A percentile compares a stretch with the other conserved stretches of the same genome.
Evolutionary conservation across 2,888 invertebrate genomes (phyloP).

Genomic region (Oligia latruncula): DNA sequence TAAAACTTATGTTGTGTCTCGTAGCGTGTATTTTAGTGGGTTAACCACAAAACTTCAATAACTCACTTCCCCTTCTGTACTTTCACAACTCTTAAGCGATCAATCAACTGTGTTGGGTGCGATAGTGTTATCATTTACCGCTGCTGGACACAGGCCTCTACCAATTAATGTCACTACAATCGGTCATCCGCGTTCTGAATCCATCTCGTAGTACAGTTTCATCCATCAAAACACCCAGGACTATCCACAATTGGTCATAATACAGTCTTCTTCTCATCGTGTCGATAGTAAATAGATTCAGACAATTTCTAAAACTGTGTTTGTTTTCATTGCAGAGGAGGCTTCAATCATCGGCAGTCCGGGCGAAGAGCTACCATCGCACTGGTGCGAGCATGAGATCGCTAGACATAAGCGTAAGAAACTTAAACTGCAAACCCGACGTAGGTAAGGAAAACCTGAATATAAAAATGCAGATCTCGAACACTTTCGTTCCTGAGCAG

Average conservation of each 20-base stretch:
- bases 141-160: background rate
- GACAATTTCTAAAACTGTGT: background rate
- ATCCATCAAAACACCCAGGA: conserved; percentile 7
- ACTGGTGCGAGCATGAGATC: conserved; percentile 87
- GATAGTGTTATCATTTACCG: background rate
- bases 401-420: conserved; percentile 82
- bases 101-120: background rate
- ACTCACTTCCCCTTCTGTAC: background rate
- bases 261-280: background rate
- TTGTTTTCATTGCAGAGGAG: conserved; percentile 78
- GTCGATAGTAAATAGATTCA: background rate
- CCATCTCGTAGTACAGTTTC: conserved; percentile 7
- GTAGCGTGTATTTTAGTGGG: no score
- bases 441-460: conserved; percentile 67
- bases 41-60: background rate
- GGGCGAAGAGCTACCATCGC: conserved; percentile 82
- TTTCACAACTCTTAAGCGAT: background rate
- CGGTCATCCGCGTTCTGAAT: conserved; percentile 15
- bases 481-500: background rate
- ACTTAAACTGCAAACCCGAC: conserved; percentile 82
- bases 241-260: background rate
- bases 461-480: background rate
- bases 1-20: no score
- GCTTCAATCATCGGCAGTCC: conserved; percentile 85
- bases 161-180: conserved; percentile 13